These are phyloP conservation scores for Mugil cephalus DNA, from an alignment of 2,113 vertebrate species.

Conservation along the genomic window DNA sequence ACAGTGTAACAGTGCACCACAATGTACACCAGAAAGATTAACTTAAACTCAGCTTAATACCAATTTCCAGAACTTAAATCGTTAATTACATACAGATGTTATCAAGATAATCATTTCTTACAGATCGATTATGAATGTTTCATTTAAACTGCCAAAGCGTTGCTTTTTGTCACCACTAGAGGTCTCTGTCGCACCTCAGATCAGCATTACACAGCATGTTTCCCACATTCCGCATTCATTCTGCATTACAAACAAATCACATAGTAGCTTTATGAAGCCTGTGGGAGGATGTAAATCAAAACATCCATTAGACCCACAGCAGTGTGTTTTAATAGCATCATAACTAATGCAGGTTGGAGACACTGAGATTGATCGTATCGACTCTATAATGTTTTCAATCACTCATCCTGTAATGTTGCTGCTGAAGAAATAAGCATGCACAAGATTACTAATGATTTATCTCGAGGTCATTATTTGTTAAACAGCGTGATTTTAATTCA, in stretches of 20 bases:
- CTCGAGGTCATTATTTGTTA: too few relatives aligned
- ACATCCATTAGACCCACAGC: not conserved
- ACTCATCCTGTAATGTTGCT: not conserved
- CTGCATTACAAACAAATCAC: not conserved
- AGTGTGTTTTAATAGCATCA: not conserved
- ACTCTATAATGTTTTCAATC: not conserved
- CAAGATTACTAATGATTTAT: not conserved
- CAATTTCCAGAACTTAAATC: too few relatives aligned
- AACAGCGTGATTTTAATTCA: too few relatives aligned
- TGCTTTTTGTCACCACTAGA: constrained; percentile 54
- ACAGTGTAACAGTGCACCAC: too few relatives aligned
- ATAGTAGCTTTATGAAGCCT: not conserved
- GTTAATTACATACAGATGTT: too few relatives aligned
- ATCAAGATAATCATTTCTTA: too few relatives aligned
- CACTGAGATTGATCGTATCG: not conserved
- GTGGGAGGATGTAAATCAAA: constrained; percentile 10
- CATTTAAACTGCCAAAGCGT: not conserved
- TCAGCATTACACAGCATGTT: not conserved
- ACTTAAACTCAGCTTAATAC: too few relatives aligned
- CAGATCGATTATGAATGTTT: too few relatives aligned
- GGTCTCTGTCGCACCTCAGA: constrained; percentile 53
- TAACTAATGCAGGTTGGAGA: not conserved
- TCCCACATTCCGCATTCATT: not conserved
- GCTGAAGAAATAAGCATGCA: not conserved
- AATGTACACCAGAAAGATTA: too few relatives aligned